Evolutionary conservation across 2,797 vertebrate genomes (phyloP).

Genomic region (Alosa sapidissima): DNA sequence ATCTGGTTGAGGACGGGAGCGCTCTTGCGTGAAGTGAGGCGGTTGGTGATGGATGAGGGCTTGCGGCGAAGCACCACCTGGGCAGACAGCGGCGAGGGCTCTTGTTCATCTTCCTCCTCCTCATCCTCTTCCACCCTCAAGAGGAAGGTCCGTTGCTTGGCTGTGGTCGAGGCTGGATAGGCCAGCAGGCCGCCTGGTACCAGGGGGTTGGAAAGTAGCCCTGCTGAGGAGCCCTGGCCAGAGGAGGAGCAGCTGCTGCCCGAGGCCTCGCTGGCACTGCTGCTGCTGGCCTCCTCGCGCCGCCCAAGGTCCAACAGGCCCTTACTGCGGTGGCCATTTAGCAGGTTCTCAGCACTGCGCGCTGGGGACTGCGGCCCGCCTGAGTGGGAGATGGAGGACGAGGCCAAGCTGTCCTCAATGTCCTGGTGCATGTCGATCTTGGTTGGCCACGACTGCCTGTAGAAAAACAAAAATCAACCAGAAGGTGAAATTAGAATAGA

Average conservation of each 20-base stretch:
- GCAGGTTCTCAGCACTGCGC: conserved; percentile 84
- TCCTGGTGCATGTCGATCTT: conserved; percentile 94
- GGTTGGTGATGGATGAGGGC: conserved; percentile 91
- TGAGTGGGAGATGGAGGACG: conserved; percentile 87
- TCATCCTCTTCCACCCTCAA: conserved; percentile 96
- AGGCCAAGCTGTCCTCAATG: conserved; percentile 92
- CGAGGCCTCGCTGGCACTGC: conserved; percentile 60
- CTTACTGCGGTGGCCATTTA: conserved; percentile 92
- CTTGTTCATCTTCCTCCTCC: conserved; percentile 94
- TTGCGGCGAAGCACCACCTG: conserved; percentile 90
- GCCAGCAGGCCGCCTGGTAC: conserved; percentile 43
- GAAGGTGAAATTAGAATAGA: background rate
- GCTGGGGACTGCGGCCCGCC: conserved; percentile 88
- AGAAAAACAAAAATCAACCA: background rate
- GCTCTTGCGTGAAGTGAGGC: conserved; percentile 94
- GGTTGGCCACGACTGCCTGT: conserved; percentile 95
- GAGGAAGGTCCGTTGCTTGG: conserved; percentile 84
- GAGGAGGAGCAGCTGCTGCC: conserved; percentile 54
- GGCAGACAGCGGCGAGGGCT: conserved; percentile 79
- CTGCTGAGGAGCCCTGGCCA: conserved; percentile 52
- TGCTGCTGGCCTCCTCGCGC: conserved; percentile 76
- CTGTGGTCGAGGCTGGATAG: conserved; percentile 52
- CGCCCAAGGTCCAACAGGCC: conserved; percentile 80
- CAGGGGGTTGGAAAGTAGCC: conserved; percentile 68
- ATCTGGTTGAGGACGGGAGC: conserved; percentile 97